Base-by-base conservation (phyloP, 1,140 invertebrate species). In the Papilio polytes region DNA sequence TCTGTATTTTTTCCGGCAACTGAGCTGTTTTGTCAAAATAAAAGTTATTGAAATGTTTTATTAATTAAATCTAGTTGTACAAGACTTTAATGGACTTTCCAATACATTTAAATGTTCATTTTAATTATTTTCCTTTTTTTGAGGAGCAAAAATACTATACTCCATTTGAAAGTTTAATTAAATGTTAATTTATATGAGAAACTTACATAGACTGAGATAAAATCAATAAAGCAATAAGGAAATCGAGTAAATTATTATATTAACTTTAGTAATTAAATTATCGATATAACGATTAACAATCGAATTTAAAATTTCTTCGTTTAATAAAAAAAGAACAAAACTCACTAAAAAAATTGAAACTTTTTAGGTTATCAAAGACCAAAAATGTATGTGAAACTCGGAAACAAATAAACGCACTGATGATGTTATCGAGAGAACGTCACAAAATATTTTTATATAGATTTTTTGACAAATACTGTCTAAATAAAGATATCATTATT, bases 401-500 rank as follows among this genome's bases (percentile, higher is more conserved):
- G 20, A 63, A 63, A 63, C 59, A 10, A 26, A 63, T 26, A 63
- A 56, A n/a, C 53, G n/a, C 59, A 22, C n/a, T 63, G 10, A 22
- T 63, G 22, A 9, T 26, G n/a, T n/a, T n/a, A 12, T 22, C 9
- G 22, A 20, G 22, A n/a, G 22, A 74, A 46, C 26, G 76, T 78
- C 76, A 78, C 76, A 78, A 78, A 63, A 63, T 36, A n/a, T 59
- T 44, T 63, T 78, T 78, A 41, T 41, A 78, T 31, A 18, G 8
- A 46, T 56, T 22, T 31, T 41, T 78, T 41, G 53, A 31, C 36
- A 59, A 41, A 41, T 48, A 74, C n/a, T 41, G 76, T 22, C 12
- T 59, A 59, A 20, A 63, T n/a, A 56, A 77, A 22, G 26, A 59
- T 56, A 78, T 63, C 51, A 78, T 78, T 78, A 36, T 78, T 78